phyloP scores from a whole-genome alignment of 2,113 vertebrate species.

The Rhea pennata region DNA sequence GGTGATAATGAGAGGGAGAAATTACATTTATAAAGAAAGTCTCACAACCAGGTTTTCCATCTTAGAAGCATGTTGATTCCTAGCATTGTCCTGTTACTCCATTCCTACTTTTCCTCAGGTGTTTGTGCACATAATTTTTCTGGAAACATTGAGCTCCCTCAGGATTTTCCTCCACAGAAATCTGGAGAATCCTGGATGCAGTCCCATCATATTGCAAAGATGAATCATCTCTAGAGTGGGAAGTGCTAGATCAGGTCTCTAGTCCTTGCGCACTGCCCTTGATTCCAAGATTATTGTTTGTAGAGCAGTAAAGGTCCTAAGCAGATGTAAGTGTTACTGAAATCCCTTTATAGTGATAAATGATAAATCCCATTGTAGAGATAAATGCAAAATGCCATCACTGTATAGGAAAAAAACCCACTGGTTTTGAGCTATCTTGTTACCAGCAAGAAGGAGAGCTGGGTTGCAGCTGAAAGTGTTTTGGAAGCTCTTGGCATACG shows the following conservation, averaged over 20 bases:
- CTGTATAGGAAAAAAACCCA: neutral
- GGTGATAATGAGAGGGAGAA: neutral
- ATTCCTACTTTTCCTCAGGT: neutral
- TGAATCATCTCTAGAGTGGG: neutral
- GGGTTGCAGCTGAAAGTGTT: neutral
- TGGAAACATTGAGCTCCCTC: neutral
- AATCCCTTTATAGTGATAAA: neutral
- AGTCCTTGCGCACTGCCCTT: neutral
- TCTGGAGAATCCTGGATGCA: neutral
- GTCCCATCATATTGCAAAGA: fast-evolving
- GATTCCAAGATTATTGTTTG: neutral
- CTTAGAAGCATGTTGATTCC: neutral
- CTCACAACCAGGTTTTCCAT: neutral
- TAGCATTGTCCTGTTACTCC: neutral
- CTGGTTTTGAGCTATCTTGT: neutral
- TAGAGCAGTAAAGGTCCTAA: neutral
- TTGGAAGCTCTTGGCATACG: neutral
- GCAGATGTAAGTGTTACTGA: neutral
- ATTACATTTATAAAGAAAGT: neutral
- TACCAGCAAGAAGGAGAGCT: neutral
- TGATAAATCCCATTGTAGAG: neutral
- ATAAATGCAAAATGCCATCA: neutral
- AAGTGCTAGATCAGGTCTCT: neutral
- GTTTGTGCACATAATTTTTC: neutral
- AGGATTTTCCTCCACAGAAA: neutral